Conservation (phyloP, 2,888 invertebrate genomes). For the Spatulosminthurus flaviceps region DNA sequence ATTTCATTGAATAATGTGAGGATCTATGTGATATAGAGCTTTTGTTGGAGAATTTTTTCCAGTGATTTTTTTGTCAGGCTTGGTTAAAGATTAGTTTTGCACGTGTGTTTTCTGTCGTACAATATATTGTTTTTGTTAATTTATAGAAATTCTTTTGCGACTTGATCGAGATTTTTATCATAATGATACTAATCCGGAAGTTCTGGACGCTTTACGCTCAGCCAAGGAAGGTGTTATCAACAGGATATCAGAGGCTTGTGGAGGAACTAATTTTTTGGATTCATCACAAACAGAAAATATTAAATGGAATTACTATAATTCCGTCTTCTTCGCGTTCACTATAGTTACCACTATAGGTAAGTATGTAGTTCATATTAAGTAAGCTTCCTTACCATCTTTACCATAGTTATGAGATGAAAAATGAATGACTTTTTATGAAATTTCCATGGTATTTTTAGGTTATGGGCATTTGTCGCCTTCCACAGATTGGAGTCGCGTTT, state of each 20-base stretch:
- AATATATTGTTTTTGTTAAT: no score
- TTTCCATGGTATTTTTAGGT: no score
- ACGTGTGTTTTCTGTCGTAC: no score
- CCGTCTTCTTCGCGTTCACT: conserved; percentile 89
- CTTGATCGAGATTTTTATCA: conserved; percentile 62
- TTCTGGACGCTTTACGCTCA: conserved; percentile 56
- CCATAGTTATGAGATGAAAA: no score
- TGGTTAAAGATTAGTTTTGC: no score
- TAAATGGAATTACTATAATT: conserved; percentile 87
- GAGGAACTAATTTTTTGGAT: conserved; percentile 54
- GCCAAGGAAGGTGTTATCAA: conserved; percentile 60
- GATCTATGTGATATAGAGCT: no score
- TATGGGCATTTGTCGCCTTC: conserved; percentile 91
- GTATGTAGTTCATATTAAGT: no score
- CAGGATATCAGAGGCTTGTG: conserved; percentile 59
- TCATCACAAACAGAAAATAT: conserved; percentile 20
- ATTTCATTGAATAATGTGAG: no score
- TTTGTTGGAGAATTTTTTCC: no score
- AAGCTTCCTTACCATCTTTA: no score
- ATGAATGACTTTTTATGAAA: no score
- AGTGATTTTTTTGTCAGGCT: no score
- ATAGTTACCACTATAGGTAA: conserved; percentile 90
- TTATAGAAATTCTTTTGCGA: conserved; percentile 60
- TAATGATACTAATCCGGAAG: conserved; percentile 58
- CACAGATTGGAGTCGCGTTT: conserved; percentile 78